These are phyloP conservation scores for Drosophila elegans DNA, from an alignment of 1,140 invertebrate species.

Conservation along the genomic window DNA sequence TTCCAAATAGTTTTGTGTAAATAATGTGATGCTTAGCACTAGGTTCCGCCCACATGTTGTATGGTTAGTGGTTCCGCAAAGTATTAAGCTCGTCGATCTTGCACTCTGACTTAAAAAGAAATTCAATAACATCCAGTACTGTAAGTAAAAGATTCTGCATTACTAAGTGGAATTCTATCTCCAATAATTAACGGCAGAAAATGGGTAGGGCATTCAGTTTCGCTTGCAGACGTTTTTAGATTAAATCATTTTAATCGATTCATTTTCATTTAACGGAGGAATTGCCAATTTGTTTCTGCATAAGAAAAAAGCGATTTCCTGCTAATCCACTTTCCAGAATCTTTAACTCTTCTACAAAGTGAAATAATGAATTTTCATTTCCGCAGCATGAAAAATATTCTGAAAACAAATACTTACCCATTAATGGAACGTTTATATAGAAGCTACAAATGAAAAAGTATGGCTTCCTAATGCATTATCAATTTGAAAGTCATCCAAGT, in stretches of 20 bases:
- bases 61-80: not conserved
- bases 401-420: not conserved
- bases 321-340: too few relatives aligned
- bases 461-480: not conserved
- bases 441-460: too few relatives aligned
- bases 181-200: not conserved
- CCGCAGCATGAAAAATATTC: not conserved
- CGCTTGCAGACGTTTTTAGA: not conserved
- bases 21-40: not conserved
- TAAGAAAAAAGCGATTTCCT: not conserved
- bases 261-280: not conserved
- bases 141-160: not conserved
- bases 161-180: not conserved
- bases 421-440: too few relatives aligned
- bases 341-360: not conserved
- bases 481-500: slow-evolving; percentile 1
- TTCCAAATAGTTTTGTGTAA: not conserved
- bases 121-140: not conserved
- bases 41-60: too few relatives aligned
- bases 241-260: not conserved
- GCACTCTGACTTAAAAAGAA: not conserved
- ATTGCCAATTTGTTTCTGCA: not conserved
- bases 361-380: not conserved
- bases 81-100: not conserved
- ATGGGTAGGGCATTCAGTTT: not conserved